phyloP scores from a whole-genome alignment of 2,888 invertebrate genomes.

The Mesorhabditis spiculigera region DNA sequence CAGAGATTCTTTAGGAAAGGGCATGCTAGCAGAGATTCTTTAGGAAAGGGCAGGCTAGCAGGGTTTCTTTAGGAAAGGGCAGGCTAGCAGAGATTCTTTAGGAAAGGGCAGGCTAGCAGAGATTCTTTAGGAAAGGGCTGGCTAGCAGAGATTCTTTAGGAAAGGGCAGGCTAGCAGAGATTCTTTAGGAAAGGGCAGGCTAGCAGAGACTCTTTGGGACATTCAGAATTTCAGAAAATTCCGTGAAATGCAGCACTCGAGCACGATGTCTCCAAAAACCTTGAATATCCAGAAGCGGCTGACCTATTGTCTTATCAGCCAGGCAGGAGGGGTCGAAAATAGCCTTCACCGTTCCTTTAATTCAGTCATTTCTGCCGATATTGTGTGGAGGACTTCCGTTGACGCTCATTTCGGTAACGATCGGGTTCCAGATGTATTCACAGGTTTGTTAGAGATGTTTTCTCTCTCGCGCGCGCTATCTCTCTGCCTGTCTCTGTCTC shows the following conservation, averaged over 20 bases:
- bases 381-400: background rate
- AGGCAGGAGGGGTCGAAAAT: background rate
- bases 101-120: no score
- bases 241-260: background rate
- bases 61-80: no score
- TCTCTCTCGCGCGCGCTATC: background rate
- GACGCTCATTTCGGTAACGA: background rate
- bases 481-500: background rate
- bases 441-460: background rate
- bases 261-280: background rate
- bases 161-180: no score
- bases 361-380: conserved; percentile 1
- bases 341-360: background rate
- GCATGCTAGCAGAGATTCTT: no score
- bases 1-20: no score
- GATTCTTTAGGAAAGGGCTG: no score
- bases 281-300: background rate
- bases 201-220: no score
- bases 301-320: background rate
- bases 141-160: no score
- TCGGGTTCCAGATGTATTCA: background rate
- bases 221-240: background rate
- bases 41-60: no score
- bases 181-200: no score
- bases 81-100: no score